phyloP scores from a whole-genome alignment of 2,888 invertebrate species.

The Strigamia maritima region DNA sequence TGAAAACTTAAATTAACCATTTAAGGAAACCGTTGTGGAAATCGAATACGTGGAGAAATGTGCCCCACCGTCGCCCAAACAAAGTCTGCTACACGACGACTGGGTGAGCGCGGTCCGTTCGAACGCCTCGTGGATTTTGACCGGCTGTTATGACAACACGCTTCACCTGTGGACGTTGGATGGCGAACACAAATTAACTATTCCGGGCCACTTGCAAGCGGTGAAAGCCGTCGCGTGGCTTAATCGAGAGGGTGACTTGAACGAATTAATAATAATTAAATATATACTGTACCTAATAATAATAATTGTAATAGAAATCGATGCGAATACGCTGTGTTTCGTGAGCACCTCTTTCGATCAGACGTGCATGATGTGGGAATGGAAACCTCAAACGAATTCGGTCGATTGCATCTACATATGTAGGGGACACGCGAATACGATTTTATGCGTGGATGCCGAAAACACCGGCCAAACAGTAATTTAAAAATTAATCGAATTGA shows the following conservation, averaged over 20 bases:
- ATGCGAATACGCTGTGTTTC: slow-evolving; percentile 45
- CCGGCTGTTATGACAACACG: slow-evolving; percentile 91
- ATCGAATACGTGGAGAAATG: slow-evolving; percentile 88
- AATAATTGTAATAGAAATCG: not conserved
- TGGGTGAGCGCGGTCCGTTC: slow-evolving; percentile 90
- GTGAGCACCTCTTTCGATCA: slow-evolving; percentile 83
- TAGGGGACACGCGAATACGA: slow-evolving; percentile 85
- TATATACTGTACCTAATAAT: too few relatives aligned
- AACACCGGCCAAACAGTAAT: slow-evolving; percentile 57
- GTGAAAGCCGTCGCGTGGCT: slow-evolving; percentile 89
- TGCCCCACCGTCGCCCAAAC: slow-evolving; percentile 87
- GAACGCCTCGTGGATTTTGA: slow-evolving; percentile 72
- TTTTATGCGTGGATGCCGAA: slow-evolving; percentile 81
- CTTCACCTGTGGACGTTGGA: slow-evolving; percentile 83
- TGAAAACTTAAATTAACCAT: too few relatives aligned
- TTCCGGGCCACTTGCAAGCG: slow-evolving; percentile 81
- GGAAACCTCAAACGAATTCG: slow-evolving; percentile 69
- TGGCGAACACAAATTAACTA: slow-evolving; percentile 77
- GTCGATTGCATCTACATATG: slow-evolving; percentile 77
- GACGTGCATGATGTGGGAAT: slow-evolving; percentile 84
- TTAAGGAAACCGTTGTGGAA: slow-evolving; percentile 78
- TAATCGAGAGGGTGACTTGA: slow-evolving; percentile 49
- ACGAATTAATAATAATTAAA: not conserved
- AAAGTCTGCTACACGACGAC: slow-evolving; percentile 90
- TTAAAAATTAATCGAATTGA: not conserved